These are phyloP conservation scores for Quadroppia sp. DNA, from an alignment of 2,888 invertebrate species.

Conservation along the genomic window DNA sequence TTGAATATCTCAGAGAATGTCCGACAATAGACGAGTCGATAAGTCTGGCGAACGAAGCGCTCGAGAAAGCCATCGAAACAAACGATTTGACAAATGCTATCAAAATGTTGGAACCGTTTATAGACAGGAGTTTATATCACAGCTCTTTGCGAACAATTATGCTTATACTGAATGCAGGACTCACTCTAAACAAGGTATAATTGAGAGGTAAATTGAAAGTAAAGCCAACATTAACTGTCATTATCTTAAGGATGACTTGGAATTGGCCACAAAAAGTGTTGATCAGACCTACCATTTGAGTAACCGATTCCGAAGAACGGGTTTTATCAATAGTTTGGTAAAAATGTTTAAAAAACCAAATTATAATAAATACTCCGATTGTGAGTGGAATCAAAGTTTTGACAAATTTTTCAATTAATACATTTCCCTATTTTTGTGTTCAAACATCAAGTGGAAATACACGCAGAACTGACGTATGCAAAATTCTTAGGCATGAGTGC, in stretches of 20 bases:
- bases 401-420: no score
- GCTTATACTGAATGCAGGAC: neutral
- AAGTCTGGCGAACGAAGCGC: neutral
- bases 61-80: constrained; percentile 7
- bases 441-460: constrained; percentile 40
- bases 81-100: neutral
- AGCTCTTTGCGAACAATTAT: constrained; percentile 15
- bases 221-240: neutral
- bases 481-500: constrained; percentile 27
- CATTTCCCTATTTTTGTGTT: no score
- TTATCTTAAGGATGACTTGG: constrained; percentile 33
- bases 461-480: constrained; percentile 40
- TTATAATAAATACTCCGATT: constrained; percentile 42
- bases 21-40: neutral
- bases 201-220: neutral
- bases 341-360: constrained; percentile 39
- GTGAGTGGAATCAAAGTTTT: no score
- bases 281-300: constrained; percentile 37
- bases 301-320: constrained; percentile 27
- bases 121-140: constrained; percentile 5
- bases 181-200: constrained; percentile 22
- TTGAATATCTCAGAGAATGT: neutral
- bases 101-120: neutral
- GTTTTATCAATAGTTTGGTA: constrained; percentile 13
- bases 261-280: constrained; percentile 2